Base-by-base conservation (phyloP, 2,797 vertebrate genomes). In the Coilia nasus region DNA sequence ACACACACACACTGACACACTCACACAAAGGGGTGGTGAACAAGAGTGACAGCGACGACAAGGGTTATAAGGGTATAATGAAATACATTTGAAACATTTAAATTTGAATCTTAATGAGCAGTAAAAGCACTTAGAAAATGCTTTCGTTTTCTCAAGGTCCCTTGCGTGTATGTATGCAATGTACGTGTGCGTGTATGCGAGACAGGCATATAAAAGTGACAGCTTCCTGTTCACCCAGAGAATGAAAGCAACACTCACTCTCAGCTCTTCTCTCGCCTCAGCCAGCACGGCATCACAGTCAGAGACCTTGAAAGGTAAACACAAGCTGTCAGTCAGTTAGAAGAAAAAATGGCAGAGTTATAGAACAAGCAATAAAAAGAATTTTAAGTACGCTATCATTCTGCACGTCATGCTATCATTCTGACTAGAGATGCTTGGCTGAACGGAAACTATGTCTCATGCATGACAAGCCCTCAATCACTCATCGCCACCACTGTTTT, bases 231-330 rank as follows among this genome's bases (percentile, higher is more conserved):
- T 21, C 23, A 9, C 35, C 71, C 17, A 78, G 17, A 78, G 35
- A 78, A 78, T 44, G 35, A 44, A 78, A 78, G 71, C 71, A 44
- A 41, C 15, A 78, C 71, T 78, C 71, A 78, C 15, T 17, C 19
- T 78, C 28, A 35, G 67, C 28, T 75, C 19, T 14, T 1, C 35
- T 64, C 60, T 7, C n/a, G 60, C 60, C 60, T 64, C 60, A 23
- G n/a, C 41, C 60, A 64, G 60, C 41, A 11, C 31, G 19, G 17
- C 17, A 3, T 78, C 35, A 19, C 17, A 2, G 71, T 44, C 71
- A 17, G 71, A 44, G 71, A 78, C 71, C 71, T 78, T 78, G 71
- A 44, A 31, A 78, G 35, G 41, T 41, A 78, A 19, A 75, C 17
- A 78, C 71, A 78, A 78, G 71, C 17, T 44, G 71, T 44, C 71